Base-by-base conservation (phyloP, 2,888 invertebrate species). In the Gastrophysa polygoni region DNA sequence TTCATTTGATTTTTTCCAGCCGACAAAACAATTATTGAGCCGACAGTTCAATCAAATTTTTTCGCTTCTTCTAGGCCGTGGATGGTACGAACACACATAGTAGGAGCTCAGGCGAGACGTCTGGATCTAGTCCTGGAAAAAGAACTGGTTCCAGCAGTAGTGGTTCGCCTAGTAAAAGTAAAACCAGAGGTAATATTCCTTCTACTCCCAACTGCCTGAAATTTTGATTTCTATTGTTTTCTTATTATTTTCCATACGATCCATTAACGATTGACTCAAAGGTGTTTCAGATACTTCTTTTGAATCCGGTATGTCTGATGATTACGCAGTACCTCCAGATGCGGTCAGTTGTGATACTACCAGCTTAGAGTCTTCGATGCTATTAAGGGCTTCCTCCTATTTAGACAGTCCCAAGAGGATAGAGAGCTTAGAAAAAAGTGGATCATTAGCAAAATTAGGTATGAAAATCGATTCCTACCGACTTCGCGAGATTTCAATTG, bases 311-410 rank as follows among this genome's bases (percentile, higher is more conserved):
- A 90, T 95, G 84, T 96, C 96, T 32, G 96, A 96, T 80, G 97
- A 97, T 84, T 97, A 97, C 82, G 96, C 96, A 61, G 91, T 97
- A 75, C 97, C 97, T 8, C 97, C 97, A 8, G 97, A 97, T 82
- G 96, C 96, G 0, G 86, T 93, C 16, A 93, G 93, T 63, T 88
- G 88, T 78, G 91, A 91, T 80, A 90, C 91, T 46, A 89, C 90
- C 8, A 89, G 89, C 69, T 86, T 91, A 78, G 92, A 92, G 74
- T 90, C 91, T 20, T 91, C 91, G 34, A 87, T 91, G 81, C 86
- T 89, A 83, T 83, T 88, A 2, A 84, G 85, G 49, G 83, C 87
- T 54, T 85, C 86, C 38, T 85, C 86, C 32, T 86, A 84, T 75
- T 83, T 84, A 73, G 84, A 84, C 78, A 85, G 84, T 71, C 85